Base-by-base conservation (phyloP, 92 coral and sea anemone genomes). In the Parazoanthus darwini region DNA sequence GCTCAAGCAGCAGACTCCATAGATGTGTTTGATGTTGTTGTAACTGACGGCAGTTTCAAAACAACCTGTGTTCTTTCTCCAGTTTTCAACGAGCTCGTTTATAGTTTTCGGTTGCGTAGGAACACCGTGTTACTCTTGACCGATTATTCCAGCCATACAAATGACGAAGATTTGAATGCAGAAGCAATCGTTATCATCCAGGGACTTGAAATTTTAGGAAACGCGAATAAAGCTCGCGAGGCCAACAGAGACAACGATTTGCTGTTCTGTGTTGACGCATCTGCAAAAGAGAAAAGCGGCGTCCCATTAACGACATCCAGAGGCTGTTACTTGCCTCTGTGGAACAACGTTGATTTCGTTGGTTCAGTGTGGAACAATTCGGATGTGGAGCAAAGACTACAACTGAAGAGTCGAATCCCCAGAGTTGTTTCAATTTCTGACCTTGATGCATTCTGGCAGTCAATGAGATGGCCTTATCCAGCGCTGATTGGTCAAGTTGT, bases 401-500 rank as follows among this genome's bases (percentile, higher is more conserved):
- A 65, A 13, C 90, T 51, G 63, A 9, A 46, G 1, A 86, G 78
- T 29, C 90, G 90, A 43, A 90, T 86, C 18, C 51, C 73, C 33
- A 66, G 63, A 68, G 81, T 87, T 50, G 80, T 90, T 16, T 89
- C 94, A 14, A 81, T 92, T 66, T 18, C 43, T 23, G 94, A 92
- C 82, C 94, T 92, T 18, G 92, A 86, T 42, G 9, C 86, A 44
- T 92, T 92, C 85, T 80, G 92, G 90, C 42, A 50, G 59, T 70
- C 82, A 50, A 86, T 92, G 35, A 76, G 74, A 25, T 82, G 92
- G 5, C 92, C 90, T 18, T 92, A 85, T 63, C 94, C 94, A 58
- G 94, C 94, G n/a, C 20, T 92, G 74, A 82, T 92, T 25, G 94
- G 88, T 38, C 85, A 88, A 74, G 81, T 92, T n/a, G 94, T 92